Conservation (phyloP, 2,113 vertebrate species). For the Xenopus borealis region DNA sequence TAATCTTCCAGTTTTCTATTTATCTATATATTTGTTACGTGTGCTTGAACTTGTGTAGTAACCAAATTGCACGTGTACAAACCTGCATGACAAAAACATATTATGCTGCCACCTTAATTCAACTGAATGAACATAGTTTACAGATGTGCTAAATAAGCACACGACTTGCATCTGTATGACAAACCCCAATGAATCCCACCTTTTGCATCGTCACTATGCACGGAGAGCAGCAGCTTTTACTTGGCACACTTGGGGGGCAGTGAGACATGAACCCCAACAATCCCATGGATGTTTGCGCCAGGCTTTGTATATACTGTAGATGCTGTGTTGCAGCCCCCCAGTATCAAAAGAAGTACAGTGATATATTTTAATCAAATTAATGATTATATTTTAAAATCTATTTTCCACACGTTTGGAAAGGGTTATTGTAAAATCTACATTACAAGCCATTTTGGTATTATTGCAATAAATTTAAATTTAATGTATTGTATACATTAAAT, state of each 20-base stretch:
- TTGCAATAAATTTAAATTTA: background rate
- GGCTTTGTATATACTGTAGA: background rate
- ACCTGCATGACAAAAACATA: background rate
- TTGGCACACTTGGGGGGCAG: background rate
- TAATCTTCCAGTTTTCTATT: background rate
- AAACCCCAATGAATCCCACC: background rate
- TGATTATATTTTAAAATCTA: background rate
- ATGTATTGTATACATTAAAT: background rate
- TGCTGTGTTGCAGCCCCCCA: background rate
- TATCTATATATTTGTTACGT: background rate
- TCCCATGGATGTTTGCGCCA: background rate
- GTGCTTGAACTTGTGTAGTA: background rate
- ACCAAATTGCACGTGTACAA: background rate
- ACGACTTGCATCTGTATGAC: too few species aligned
- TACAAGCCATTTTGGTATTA: constrained; percentile 2
- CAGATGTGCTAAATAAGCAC: background rate
- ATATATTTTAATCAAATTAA: constrained; percentile 1
- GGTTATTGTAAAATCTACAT: background rate
- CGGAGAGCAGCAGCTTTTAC: background rate
- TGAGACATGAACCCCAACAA: background rate
- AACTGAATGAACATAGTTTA: background rate
- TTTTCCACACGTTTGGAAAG: background rate
- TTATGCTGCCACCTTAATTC: background rate
- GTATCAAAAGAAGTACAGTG: background rate
- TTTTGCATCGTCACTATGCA: background rate